These are phyloP conservation scores for Spilosoma lubricipeda DNA, from an alignment of 2,888 invertebrate species.

Conservation along the genomic window DNA sequence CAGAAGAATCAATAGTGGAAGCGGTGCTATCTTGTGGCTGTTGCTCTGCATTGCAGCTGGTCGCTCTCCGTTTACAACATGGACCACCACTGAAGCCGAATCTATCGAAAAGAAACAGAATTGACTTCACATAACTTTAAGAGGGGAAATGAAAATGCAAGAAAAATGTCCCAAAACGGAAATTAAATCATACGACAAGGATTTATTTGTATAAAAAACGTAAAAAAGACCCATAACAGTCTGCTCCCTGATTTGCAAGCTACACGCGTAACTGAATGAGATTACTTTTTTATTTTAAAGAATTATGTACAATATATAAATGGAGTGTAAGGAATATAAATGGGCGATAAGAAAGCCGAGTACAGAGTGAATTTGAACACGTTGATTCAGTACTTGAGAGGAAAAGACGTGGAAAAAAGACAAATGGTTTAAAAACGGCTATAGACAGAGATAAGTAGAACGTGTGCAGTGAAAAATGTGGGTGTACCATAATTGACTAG, in stretches of 20 bases:
- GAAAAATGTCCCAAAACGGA: constrained; percentile 44
- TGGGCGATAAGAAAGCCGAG: constrained; percentile 59
- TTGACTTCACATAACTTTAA: constrained; percentile 25
- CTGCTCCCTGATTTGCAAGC: constrained; percentile 47
- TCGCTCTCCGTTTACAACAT: constrained; percentile 92
- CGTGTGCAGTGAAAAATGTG: constrained; percentile 57
- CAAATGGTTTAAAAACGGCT: constrained; percentile 62
- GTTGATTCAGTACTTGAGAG: constrained; percentile 63
- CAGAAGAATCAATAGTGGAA: constrained; percentile 54
- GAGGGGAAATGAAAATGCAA: constrained; percentile 50
- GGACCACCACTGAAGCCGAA: constrained; percentile 93
- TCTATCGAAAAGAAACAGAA: constrained; percentile 78
- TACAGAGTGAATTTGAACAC: constrained; percentile 64
- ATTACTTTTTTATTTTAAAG: constrained; percentile 45
- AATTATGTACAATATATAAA: constrained; percentile 57
- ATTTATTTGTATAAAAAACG: constrained; percentile 47
- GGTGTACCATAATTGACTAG: constrained; percentile 50
- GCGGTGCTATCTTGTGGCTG: constrained; percentile 59
- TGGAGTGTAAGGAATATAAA: constrained; percentile 65
- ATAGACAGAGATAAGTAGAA: constrained; percentile 62
- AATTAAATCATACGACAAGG: constrained; percentile 54
- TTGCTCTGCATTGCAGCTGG: constrained; percentile 88
- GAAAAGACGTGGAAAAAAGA: constrained; percentile 57
- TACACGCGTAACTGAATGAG: constrained; percentile 37
- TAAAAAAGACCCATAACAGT: constrained; percentile 34